These are phyloP conservation scores for Drosophila oshimai DNA, from an alignment of 1,140 invertebrate genomes.

Conservation along the genomic window DNA sequence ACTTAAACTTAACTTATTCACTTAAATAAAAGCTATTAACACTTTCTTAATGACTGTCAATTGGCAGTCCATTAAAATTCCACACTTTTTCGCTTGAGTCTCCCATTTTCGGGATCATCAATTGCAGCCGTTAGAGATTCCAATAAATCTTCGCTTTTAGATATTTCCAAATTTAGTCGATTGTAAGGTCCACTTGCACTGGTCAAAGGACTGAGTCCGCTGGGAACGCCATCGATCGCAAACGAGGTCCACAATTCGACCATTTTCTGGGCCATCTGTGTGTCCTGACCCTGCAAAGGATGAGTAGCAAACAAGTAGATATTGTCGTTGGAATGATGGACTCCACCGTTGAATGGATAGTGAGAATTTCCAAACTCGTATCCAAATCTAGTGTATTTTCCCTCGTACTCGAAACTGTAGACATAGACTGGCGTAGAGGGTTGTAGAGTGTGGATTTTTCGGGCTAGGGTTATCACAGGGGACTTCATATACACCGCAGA, in stretches of 20 bases:
- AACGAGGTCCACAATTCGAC: constrained; percentile 82
- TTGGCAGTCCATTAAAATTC: constrained; percentile 27
- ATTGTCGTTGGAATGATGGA: constrained; percentile 82
- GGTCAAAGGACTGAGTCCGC: constrained; percentile 22
- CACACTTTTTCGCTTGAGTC: constrained; percentile 36
- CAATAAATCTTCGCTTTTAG: constrained; percentile 45
- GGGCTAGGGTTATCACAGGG: constrained; percentile 62
- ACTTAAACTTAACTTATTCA: too few relatives aligned
- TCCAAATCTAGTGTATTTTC: constrained; percentile 75
- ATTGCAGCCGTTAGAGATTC: constrained; percentile 59
- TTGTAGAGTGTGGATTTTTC: constrained; percentile 26
- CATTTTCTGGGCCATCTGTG: constrained; percentile 74
- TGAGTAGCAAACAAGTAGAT: constrained; percentile 80
- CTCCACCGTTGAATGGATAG: constrained; percentile 82
- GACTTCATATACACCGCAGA: constrained; percentile 65
- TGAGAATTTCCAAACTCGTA: constrained; percentile 75
- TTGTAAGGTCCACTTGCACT: constrained; percentile 74
- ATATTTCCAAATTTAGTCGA: constrained; percentile 45
- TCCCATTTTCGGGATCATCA: constrained; percentile 66
- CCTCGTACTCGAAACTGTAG: constrained; percentile 79
- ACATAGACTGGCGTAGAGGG: constrained; percentile 51
- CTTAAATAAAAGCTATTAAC: too few relatives aligned
- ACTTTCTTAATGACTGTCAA: background rate
- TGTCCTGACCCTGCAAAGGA: constrained; percentile 63
- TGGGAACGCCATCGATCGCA: constrained; percentile 66